A percentile compares a stretch with the other conserved stretches of the same genome.
phyloP scores from a whole-genome alignment of 2,113 vertebrate species.

The Zosterops hypoxanthus region DNA sequence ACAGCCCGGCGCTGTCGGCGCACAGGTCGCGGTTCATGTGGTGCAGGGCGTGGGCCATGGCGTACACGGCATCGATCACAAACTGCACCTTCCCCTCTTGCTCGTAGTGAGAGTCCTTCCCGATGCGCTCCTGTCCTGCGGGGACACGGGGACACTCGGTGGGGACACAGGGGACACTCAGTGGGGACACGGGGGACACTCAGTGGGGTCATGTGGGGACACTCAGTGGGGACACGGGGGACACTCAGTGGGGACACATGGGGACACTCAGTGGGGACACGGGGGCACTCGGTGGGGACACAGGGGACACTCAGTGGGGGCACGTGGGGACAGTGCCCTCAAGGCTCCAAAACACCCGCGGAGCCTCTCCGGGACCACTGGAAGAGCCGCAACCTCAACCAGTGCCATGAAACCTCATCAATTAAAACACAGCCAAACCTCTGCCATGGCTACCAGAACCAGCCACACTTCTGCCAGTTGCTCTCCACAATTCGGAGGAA shows the following conservation, averaged over 20 bases:
- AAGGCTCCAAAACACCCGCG: accelerated
- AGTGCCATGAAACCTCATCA: accelerated
- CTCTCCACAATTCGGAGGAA: background rate
- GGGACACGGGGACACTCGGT: background rate
- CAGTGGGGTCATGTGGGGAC: background rate
- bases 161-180: background rate
- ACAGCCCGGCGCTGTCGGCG: slow-evolving; percentile 84
- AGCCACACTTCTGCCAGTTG: too few relatives aligned
- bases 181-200: too few relatives aligned
- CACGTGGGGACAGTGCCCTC: background rate
- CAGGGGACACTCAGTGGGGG: too few relatives aligned
- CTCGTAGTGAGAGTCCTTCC: slow-evolving; percentile 90
- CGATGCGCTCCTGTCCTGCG: slow-evolving; percentile 92
- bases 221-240: background rate
- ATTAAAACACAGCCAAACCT: background rate
- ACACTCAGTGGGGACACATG: too few relatives aligned
- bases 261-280: too few relatives aligned
- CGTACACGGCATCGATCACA: slow-evolving; percentile 93
- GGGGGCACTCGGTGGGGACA: too few relatives aligned
- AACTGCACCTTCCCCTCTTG: slow-evolving; percentile 98
- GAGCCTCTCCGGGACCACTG: accelerated
- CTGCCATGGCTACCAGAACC: too few relatives aligned
- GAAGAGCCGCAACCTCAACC: accelerated
- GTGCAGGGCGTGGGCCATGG: slow-evolving; percentile 94
- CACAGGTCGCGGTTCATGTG: slow-evolving; percentile 94